phyloP scores from a whole-genome alignment of 2,797 vertebrate species.

The Alexandromys oeconomus region DNA sequence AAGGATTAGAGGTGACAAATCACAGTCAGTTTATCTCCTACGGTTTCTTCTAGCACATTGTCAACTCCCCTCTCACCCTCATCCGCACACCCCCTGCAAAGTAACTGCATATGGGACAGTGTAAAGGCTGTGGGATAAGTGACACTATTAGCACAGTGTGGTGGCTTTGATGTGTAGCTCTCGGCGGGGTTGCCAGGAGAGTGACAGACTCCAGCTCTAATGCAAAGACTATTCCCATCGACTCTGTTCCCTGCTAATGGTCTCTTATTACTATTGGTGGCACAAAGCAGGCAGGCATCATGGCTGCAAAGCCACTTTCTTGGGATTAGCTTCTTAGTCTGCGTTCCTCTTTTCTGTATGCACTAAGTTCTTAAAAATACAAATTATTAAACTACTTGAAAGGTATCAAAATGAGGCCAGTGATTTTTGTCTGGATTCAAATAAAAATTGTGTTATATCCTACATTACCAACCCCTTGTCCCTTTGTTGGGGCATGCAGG shows the following conservation, averaged over 20 bases:
- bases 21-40: constrained; percentile 78
- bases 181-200: constrained; percentile 84
- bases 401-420: constrained; percentile 43
- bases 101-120: constrained; percentile 74
- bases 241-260: constrained; percentile 79
- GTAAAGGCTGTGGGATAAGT: constrained; percentile 82
- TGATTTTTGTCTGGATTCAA: constrained; percentile 46
- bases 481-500: background rate
- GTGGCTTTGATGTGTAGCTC: constrained; percentile 82
- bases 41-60: constrained; percentile 80
- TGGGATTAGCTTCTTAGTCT: constrained; percentile 50
- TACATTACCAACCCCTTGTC: background rate
- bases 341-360: constrained; percentile 39
- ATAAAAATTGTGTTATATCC: constrained; percentile 20
- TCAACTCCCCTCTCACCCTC: constrained; percentile 74
- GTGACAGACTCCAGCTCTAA: constrained; percentile 82
- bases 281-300: constrained; percentile 69
- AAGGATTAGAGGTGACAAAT: constrained; percentile 82
- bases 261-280: constrained; percentile 74
- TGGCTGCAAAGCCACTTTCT: constrained; percentile 40
- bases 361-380: constrained; percentile 33
- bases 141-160: constrained; percentile 84
- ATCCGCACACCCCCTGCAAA: constrained; percentile 70
- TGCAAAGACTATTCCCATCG: constrained; percentile 82
- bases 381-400: constrained; percentile 61